Evolutionary conservation across 2,797 vertebrate species (phyloP).

Genomic region (Petrocephalus schoutedeni): DNA sequence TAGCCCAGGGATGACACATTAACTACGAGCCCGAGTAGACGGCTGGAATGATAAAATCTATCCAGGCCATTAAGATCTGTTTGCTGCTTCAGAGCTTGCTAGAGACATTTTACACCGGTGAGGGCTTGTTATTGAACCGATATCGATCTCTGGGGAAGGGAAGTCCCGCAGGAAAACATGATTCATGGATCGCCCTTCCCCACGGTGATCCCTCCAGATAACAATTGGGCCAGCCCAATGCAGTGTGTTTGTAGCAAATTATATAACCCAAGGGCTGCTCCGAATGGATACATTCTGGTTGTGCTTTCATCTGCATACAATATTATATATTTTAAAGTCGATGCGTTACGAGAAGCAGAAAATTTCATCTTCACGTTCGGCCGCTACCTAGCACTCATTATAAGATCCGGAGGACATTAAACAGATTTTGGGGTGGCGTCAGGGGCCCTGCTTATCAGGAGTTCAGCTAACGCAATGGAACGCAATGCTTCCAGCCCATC

Average conservation of each 20-base stretch:
- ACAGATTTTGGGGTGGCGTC: neutral
- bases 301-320: neutral
- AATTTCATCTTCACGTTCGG: neutral
- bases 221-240: neutral
- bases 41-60: constrained; percentile 33
- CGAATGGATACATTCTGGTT: neutral
- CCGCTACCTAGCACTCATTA: neutral
- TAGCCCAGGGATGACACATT: constrained; percentile 5
- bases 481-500: neutral
- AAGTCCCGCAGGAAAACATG: constrained; percentile 39
- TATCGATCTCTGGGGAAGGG: constrained; percentile 50
- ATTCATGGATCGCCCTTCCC: constrained; percentile 53
- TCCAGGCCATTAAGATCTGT: constrained; percentile 34
- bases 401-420: neutral
- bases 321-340: neutral
- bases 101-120: constrained; percentile 48
- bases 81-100: constrained; percentile 48
- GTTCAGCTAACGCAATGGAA: neutral
- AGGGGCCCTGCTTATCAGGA: neutral
- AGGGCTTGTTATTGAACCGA: constrained; percentile 53
- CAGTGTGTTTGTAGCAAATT: neutral
- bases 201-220: constrained; percentile 40
- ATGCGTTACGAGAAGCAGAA: neutral
- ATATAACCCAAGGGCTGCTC: neutral
- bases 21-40: constrained; percentile 17